phyloP scores from a whole-genome alignment of 2,888 invertebrate species.

The Idaea dimidiata region DNA sequence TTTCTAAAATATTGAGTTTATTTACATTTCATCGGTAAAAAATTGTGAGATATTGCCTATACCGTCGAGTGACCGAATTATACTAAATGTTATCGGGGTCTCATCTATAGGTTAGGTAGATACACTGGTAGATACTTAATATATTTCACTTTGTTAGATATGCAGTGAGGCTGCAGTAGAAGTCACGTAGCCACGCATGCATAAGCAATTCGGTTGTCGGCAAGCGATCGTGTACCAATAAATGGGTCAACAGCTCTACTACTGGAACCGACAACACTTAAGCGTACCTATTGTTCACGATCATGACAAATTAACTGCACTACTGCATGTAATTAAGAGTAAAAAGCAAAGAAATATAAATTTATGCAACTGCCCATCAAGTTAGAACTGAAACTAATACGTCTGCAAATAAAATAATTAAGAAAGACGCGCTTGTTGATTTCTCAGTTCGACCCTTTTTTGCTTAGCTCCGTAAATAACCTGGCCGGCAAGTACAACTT shows the following conservation, averaged over 20 bases:
- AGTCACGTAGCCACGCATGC: conserved; percentile 70
- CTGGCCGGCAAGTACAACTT: conserved; percentile 5
- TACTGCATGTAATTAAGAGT: background rate
- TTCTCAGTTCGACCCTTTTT: too few relatives aligned
- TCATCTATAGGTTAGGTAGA: conserved; percentile 33
- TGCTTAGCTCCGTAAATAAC: too few relatives aligned
- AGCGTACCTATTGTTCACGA: conserved; percentile 9
- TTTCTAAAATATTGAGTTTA: background rate
- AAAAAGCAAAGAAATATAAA: background rate
- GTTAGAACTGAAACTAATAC: too few relatives aligned
- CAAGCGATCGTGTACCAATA: conserved; percentile 61
- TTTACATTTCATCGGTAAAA: background rate
- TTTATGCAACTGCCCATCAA: background rate
- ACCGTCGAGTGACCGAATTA: conserved; percentile 2
- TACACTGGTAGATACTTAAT: conserved; percentile 27
- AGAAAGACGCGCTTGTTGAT: too few relatives aligned
- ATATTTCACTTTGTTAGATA: conserved; percentile 49
- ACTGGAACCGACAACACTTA: conserved; percentile 22
- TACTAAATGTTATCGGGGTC: conserved; percentile 31
- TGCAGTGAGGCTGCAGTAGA: conserved; percentile 58
- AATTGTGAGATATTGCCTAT: conserved; percentile 15
- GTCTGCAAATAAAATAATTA: too few relatives aligned
- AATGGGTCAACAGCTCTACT: conserved; percentile 68
- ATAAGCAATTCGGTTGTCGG: conserved; percentile 66
- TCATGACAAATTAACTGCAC: background rate